Evolutionary conservation across 2,113 vertebrate genomes (phyloP), one percentile per base, ranked within the genome.

Genomic region (Brachypodius melanocephalos): DNA sequence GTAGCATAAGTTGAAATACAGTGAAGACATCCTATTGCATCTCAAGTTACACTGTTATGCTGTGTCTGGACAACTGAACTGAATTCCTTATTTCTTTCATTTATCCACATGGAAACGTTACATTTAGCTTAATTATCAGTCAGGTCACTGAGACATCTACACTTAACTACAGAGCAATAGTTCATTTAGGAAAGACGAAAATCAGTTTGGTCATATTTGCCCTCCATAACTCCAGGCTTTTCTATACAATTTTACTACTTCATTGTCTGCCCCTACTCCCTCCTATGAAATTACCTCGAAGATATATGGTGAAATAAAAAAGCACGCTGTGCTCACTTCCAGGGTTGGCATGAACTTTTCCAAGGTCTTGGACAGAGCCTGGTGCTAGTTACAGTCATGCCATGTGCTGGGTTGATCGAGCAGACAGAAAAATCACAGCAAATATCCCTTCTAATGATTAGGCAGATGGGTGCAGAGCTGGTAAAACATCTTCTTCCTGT

Each of bases 401-500:
- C 9, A 17, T 38, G 9, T 17, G 10, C 12, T 71, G 24, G 6
- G 1, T 15, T 49, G 17, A 49, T 88, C 8, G 68, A 49, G 4
- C 16, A 72, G 26, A 42, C 16, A 68, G n/a, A 74, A 84, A 84
- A 46, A 28, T 67, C 15, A 43, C 17, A 20, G 31, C 4, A 69
- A 57, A 32, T 42, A 34, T 46, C 19, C 22, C 4, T 66, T 69
- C 14, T 42, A 66, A 22, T 38, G 3, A 3, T 66, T 71, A 83
- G 11, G 17, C 12, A 57, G 13, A 8, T 28, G 6, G 2, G 1
- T 2, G 2, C 42, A 57, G 10, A 46, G 14, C 10, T 74, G 42
- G 6, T 15, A 28, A 65, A 74, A 17, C 18, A 17, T 12, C n/a
- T 45, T 55, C 15, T 54, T 66, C 15, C 2, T 28, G 13, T 36